Percentiles rank a stretch among this genome's conserved stretches.
These are phyloP conservation scores for Lycocorax pyrrhopterus DNA, from an alignment of 2,113 vertebrate species.

Conservation along the genomic window DNA sequence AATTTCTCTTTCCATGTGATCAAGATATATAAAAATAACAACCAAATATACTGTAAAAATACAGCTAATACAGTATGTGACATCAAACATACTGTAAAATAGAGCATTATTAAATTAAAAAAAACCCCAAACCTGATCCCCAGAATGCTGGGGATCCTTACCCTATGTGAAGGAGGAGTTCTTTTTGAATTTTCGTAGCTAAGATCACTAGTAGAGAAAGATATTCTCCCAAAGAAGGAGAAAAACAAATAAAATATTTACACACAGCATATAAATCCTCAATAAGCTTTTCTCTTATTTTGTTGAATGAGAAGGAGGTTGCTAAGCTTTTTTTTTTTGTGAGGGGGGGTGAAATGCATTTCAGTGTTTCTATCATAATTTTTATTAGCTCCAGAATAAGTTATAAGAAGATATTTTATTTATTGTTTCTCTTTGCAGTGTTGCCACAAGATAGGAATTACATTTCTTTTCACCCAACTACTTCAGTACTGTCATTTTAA, in stretches of 20 bases:
- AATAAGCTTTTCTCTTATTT: not conserved
- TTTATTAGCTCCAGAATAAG: not conserved
- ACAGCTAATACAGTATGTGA: not conserved
- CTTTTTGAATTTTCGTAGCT: not conserved
- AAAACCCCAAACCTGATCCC: not conserved
- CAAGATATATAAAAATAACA: not conserved
- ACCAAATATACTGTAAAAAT: not conserved
- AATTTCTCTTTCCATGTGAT: not conserved
- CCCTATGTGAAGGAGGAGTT: not conserved
- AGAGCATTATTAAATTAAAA: not conserved
- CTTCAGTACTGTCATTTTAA: not conserved
- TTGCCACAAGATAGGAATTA: not conserved
- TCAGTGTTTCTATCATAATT: not conserved
- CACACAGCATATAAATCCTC: not conserved
- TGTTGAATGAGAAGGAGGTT: not conserved
- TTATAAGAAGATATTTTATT: not conserved
- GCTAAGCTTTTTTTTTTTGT: not conserved
- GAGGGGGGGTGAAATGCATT: not conserved
- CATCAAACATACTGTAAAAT: not conserved
- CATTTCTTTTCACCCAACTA: not conserved
- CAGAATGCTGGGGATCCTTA: not conserved
- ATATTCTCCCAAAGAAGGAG: not conserved
- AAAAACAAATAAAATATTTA: not conserved
- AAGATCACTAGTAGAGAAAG: not conserved
- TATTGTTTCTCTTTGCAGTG: not conserved